Conservation (phyloP, 2,888 invertebrate genomes). For the Eupeodes latifasciatus region DNA sequence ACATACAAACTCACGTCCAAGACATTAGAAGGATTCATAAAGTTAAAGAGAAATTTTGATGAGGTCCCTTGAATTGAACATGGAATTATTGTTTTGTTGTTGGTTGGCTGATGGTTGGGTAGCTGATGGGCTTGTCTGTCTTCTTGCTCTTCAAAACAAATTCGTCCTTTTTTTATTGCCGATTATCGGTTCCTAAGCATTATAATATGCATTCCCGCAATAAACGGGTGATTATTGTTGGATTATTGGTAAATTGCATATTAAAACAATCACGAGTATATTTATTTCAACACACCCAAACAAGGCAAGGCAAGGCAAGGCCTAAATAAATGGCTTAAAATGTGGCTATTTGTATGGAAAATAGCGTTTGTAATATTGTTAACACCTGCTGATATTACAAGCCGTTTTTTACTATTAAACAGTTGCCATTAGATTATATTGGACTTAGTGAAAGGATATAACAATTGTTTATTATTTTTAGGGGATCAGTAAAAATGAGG, state of each 20-base stretch:
- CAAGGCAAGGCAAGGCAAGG: conserved; percentile 15
- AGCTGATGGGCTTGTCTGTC: not conserved
- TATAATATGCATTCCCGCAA: conserved; percentile 67
- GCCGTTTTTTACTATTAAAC: conserved; percentile 51
- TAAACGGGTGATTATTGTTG: conserved; percentile 75
- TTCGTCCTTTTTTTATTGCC: conserved; percentile 70
- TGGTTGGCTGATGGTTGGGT: not conserved
- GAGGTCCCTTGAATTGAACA: conserved; percentile 20
- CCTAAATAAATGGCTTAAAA: conserved; percentile 58
- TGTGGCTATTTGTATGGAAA: conserved; percentile 65
- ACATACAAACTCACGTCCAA: conserved; percentile 54
- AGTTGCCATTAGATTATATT: conserved; percentile 47
- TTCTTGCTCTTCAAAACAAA: conserved; percentile 37
- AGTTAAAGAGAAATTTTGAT: conserved; percentile 58
- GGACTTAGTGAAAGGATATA: conserved; percentile 21
- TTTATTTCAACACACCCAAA: conserved; percentile 10
- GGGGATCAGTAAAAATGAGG: not conserved
- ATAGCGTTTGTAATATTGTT: conserved; percentile 55
- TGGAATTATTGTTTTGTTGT: conserved; percentile 16
- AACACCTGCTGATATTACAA: conserved; percentile 59
- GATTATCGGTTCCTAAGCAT: conserved; percentile 74
- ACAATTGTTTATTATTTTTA: conserved; percentile 12
- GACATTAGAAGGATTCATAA: conserved; percentile 68
- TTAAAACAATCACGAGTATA: conserved; percentile 73
- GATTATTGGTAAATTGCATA: conserved; percentile 76